Evolutionary conservation across 1,140 invertebrate species (phyloP).

Genomic region (Pseudomyrmex sp.): DNA sequence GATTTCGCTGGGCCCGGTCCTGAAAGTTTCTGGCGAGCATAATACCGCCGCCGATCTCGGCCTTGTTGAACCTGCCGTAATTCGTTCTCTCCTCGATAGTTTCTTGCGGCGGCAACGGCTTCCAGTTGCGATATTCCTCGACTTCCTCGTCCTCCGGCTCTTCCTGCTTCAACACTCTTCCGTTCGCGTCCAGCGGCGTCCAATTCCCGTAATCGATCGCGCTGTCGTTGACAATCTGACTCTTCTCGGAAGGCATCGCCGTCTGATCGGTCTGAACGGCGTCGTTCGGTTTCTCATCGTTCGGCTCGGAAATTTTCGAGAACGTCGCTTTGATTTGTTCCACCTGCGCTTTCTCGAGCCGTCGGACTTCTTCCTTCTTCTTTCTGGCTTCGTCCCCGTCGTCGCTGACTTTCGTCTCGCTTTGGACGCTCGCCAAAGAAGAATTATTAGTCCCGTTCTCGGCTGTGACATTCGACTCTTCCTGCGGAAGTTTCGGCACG

Average conservation of each 20-base stretch:
- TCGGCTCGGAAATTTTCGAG: constrained; percentile 14
- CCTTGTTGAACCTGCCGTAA: constrained; percentile 37
- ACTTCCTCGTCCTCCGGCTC: constrained; percentile 38
- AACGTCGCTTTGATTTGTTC: constrained; percentile 66
- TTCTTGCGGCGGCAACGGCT: constrained; percentile 62
- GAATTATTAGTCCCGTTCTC: constrained; percentile 17
- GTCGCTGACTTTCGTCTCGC: background rate
- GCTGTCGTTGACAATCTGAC: constrained; percentile 26
- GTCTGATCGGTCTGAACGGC: background rate
- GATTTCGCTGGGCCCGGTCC: constrained; percentile 67
- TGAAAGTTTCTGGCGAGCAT: constrained; percentile 67
- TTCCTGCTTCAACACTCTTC: constrained; percentile 54
- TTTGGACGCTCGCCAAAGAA: background rate
- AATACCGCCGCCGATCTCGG: constrained; percentile 43
- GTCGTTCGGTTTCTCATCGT: background rate
- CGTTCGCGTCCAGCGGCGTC: constrained; percentile 74
- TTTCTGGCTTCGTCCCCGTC: constrained; percentile 14
- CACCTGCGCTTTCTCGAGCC: constrained; percentile 68
- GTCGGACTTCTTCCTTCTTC: constrained; percentile 66
- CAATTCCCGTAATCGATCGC: constrained; percentile 76
- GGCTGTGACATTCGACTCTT: background rate
- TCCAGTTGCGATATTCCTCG: constrained; percentile 77
- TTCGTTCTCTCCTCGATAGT: constrained; percentile 21
- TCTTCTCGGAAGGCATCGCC: background rate
- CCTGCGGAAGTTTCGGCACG: background rate